phyloP scores from a whole-genome alignment of 2,113 vertebrate species.

The Oreochromis tanganicae region DNA sequence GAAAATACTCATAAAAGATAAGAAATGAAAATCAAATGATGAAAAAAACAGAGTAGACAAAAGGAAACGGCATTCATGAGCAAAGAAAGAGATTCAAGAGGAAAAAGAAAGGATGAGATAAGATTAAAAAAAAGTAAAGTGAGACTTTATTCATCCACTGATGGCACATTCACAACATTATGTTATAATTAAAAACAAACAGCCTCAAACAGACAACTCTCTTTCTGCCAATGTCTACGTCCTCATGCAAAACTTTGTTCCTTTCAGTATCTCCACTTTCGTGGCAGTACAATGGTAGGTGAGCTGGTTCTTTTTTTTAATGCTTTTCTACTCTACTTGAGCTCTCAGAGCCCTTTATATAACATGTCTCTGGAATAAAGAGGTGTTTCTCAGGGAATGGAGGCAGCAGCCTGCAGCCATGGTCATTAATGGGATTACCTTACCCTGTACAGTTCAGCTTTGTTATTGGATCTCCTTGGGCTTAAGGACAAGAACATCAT shows the following conservation, averaged over 20 bases:
- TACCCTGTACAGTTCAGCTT: conserved; percentile 56
- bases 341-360: not conserved
- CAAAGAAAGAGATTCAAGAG: not conserved
- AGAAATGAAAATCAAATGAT: not conserved
- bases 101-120: not conserved
- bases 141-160: not conserved
- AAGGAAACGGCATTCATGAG: not conserved
- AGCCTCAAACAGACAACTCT: not conserved
- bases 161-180: not conserved
- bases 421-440: conserved; percentile 51
- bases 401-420: conserved; percentile 40
- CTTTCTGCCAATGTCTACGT: not conserved
- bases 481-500: conserved; percentile 65
- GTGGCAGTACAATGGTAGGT: not conserved
- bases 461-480: conserved; percentile 63
- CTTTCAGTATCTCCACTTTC: conserved; percentile 49
- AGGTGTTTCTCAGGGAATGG: conserved; percentile 52
- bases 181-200: not conserved
- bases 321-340: not conserved
- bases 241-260: conserved; percentile 24
- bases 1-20: not conserved
- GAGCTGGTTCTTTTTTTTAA: not conserved
- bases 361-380: conserved; percentile 43
- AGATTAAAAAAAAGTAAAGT: not conserved
- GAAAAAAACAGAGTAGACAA: not conserved